These are phyloP conservation scores for Limnephilus rhombicus DNA, from an alignment of 2,888 invertebrate genomes.

Conservation along the genomic window DNA sequence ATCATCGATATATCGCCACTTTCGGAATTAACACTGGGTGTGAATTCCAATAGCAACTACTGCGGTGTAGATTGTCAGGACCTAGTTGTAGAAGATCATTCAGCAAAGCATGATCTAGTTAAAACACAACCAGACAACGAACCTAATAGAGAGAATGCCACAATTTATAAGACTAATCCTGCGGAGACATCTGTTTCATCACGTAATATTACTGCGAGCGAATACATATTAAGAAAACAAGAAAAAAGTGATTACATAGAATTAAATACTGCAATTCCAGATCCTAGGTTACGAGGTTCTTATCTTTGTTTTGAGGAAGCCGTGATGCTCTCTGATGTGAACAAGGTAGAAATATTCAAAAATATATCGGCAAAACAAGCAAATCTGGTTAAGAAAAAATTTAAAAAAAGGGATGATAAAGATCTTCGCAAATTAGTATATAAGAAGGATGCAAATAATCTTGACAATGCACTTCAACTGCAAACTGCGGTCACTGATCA, in stretches of 20 bases:
- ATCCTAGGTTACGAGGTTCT: neutral
- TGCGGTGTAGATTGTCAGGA: neutral
- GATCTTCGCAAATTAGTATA: neutral
- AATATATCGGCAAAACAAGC: neutral
- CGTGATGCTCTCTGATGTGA: neutral
- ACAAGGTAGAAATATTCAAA: neutral
- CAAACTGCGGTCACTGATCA: neutral
- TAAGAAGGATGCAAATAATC: neutral
- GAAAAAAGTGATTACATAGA: neutral
- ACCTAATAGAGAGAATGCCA: neutral
- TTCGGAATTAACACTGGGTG: neutral
- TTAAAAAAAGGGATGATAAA: neutral
- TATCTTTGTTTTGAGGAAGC: neutral
- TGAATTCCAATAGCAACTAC: neutral
- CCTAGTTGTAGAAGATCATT: neutral
- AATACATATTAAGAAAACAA: neutral
- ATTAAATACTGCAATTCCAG: neutral
- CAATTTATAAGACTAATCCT: neutral
- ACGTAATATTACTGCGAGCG: neutral
- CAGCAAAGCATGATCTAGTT: neutral
- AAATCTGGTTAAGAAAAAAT: neutral
- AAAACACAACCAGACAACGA: neutral
- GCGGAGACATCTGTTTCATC: neutral
- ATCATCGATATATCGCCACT: neutral
- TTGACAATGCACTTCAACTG: neutral